A percentile compares a stretch with the other conserved stretches of the same genome.
Evolutionary conservation across 2,888 invertebrate genomes (phyloP).

Genomic region (Tenthredo distinguenda): DNA sequence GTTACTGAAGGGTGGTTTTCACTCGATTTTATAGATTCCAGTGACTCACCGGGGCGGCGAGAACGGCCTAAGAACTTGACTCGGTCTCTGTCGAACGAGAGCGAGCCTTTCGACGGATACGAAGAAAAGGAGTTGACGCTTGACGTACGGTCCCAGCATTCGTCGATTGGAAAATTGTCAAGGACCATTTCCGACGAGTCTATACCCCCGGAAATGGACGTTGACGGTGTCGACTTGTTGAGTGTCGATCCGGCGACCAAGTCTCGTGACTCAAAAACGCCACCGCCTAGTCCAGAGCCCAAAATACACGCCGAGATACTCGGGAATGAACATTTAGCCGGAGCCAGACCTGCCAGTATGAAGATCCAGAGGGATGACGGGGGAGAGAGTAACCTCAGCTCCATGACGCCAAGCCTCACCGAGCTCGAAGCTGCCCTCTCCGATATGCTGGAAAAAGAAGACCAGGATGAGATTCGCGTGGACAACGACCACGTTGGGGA

Average conservation of each 20-base stretch:
- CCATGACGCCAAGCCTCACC: conserved; percentile 75
- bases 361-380: conserved; percentile 68
- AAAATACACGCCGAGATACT: conserved; percentile 65
- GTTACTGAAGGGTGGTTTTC: not conserved
- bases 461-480: conserved; percentile 53
- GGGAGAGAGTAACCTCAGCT: conserved; percentile 69
- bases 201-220: conserved; percentile 72
- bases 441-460: conserved; percentile 74
- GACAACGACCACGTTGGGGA: conserved; percentile 20
- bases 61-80: conserved; percentile 61
- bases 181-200: conserved; percentile 76
- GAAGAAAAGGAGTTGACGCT: conserved; percentile 68
- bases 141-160: conserved; percentile 54
- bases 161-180: conserved; percentile 50
- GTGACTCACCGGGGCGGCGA: not conserved
- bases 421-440: conserved; percentile 75
- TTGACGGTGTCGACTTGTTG: conserved; percentile 62
- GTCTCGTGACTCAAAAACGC: conserved; percentile 63
- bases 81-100: conserved; percentile 70
- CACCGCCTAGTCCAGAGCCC: conserved; percentile 71
- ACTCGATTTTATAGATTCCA: conserved; percentile 4
- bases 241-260: conserved; percentile 59
- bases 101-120: conserved; percentile 69
- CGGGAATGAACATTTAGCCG: conserved; percentile 64
- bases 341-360: conserved; percentile 59